Conservation (phyloP, 2,797 vertebrate species). For the Merluccius polli region DNA sequence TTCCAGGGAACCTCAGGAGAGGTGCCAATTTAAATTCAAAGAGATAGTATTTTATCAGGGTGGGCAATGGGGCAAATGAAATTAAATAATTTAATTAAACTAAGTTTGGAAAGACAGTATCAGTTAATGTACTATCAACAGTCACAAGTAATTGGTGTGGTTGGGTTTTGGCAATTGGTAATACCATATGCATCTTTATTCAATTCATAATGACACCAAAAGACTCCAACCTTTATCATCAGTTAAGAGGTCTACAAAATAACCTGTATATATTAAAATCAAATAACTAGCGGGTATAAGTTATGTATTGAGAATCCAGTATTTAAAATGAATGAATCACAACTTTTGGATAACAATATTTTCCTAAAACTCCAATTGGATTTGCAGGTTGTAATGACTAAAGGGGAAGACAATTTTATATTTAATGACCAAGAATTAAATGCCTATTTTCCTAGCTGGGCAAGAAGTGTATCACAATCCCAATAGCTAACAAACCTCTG, state of each 20-base stretch:
- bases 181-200: not conserved
- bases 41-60: conserved; percentile 3
- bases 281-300: not conserved
- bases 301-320: not conserved
- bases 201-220: not conserved
- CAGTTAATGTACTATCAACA: not conserved
- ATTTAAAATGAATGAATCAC: not conserved
- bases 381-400: not conserved
- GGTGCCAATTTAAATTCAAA: conserved; percentile 14
- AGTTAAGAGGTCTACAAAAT: not conserved
- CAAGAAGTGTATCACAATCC: conserved; percentile 1
- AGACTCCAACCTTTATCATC: not conserved
- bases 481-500: not conserved
- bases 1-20: conserved; percentile 26
- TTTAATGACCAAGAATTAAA: not conserved
- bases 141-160: not conserved
- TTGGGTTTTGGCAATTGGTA: not conserved
- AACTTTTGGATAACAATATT: not conserved
- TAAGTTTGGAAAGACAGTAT: not conserved
- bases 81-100: not conserved
- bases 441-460: not conserved
- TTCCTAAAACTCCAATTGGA: not conserved
- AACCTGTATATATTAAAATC: not conserved
- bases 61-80: not conserved
- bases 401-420: not conserved